Evolutionary conservation across 2,888 invertebrate genomes (phyloP), one percentile per base, ranked within the genome.

Genomic region (Hesperia comma): DNA sequence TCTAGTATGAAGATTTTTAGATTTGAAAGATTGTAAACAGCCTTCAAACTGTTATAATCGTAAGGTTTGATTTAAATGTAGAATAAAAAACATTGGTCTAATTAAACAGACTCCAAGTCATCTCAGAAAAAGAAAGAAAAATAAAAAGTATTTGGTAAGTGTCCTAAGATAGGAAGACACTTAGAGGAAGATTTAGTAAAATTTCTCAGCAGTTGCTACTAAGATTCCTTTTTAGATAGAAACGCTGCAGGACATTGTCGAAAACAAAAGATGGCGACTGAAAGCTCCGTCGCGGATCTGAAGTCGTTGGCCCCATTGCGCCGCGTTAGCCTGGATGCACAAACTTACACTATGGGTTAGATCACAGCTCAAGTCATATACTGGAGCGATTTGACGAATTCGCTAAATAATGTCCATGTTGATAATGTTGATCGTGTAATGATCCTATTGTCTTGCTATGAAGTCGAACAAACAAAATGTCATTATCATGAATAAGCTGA

Each of bases 261-360:
- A 64, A 68, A 68, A 68, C 64, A 64, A 66, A 68, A 64, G 64
- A 64, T 64, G 64, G 64, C 57, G 64, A 53, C 53, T 53, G 56
- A 43, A 61, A 64, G 61, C 61, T 61, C 57, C 56, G 69, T 67
- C 70, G 74, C 72, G 71, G 72, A 76, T 73, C 72, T 73, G 71
- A 76, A 81, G 87, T 86, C 87, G 82, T 77, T 82, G 87, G 76
- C 78, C 87, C 82, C 87, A 86, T 87, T 86, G 84, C 81, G 80
- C 82, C 74, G 53, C 51, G 58, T 41, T 58, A 19, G 58, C 58
- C 64, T 64, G 64, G 53, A 58, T 64, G 64, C 58, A 51, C 57
- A 49, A 63, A 64, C 64, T 64, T 58, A 43, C 64, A 58, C 53
- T 41, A 64, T 58, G 17, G 41, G 58, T 58, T 58, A 14, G 7